Evolutionary conservation across 2,797 vertebrate genomes (phyloP), one percentile per base, ranked within the genome.

Genomic region (Rhabdomys pumilio): DNA sequence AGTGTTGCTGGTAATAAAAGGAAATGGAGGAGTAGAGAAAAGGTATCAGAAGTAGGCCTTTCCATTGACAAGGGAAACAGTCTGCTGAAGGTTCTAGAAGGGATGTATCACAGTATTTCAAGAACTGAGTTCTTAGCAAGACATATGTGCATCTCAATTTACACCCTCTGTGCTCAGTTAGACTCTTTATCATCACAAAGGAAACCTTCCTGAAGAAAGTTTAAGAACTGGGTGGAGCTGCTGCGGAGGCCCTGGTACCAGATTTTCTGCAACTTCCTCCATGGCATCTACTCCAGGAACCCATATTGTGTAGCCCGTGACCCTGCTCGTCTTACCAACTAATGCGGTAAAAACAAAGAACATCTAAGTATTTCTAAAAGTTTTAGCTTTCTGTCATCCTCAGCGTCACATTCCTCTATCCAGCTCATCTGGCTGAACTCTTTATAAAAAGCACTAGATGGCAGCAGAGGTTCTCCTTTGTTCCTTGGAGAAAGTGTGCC

Each of bases 371-470:
- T 92, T 47, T 91, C 73, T 80, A 59, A 79, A 92, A 87, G 61
- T 61, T 90, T 89, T 63, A 80, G 61, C 80, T 92, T 83, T 75
- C 69, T 83, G 90, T 50, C 53, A 14, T 15, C 20, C 20, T 29
- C 7, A 1, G 41, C 31, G 41, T 12, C 59, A 15, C 15, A 75
- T 96, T 44, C 24, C 41, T 95, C 44, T 44, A 5, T 47, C 67
- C n/a, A 3, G 31, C 63, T 72, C n/a, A 3, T 81, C 29, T 55
- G 44, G 79, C 20, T 22, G 76, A 55, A 87, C 10, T 14, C 53
- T 90, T 69, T 17, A 14, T 26, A 11, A 59, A 84, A 94, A 53
- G 47, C 98, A 95, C 95, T 96, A 97, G 96, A 50, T 96, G 96
- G 97, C 96, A 96, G 89, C 41, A 3, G 77, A 59, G 94, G 75